phyloP scores from a whole-genome alignment of 2,888 invertebrate genomes.

The Andrena minutula region DNA sequence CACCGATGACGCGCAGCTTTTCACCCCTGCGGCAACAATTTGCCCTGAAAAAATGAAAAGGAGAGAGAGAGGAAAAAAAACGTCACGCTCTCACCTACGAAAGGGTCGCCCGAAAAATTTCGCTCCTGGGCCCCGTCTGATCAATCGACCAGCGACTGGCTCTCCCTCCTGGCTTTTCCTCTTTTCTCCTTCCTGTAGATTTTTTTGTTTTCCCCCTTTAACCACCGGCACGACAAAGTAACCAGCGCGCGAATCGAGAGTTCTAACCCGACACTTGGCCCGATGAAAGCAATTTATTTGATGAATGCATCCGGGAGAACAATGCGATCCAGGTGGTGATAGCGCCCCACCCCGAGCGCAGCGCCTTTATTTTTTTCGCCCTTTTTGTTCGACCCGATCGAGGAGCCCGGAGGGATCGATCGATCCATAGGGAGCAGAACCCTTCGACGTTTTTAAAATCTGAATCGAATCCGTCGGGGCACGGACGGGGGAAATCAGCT shows the following conservation, averaged over 20 bases:
- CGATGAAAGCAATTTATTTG: constrained; percentile 66
- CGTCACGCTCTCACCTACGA: constrained; percentile 14
- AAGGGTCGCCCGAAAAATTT: constrained; percentile 43
- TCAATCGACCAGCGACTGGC: constrained; percentile 33
- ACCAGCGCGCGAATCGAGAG: constrained; percentile 48
- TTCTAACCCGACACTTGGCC: constrained; percentile 57
- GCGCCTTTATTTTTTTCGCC: constrained; percentile 38
- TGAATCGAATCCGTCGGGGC: constrained; percentile 14
- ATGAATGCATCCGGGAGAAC: constrained; percentile 63
- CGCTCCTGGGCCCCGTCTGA: constrained; percentile 12
- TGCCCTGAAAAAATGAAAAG: constrained; percentile 8
- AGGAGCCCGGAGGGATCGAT: constrained; percentile 24
- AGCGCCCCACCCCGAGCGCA: constrained; percentile 46
- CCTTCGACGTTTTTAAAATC: constrained; percentile 41
- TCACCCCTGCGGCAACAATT: constrained; percentile 52
- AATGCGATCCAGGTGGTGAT: constrained; percentile 69
- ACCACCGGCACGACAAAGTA: constrained; percentile 32
- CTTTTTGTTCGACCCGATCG: constrained; percentile 44
- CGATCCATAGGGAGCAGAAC: constrained; percentile 45
- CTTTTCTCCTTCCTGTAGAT: too few relatives aligned
- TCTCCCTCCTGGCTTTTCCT: too few relatives aligned
- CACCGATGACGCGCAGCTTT: constrained; percentile 63
- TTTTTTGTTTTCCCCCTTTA: background rate
- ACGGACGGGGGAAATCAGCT: background rate
- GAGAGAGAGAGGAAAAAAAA: background rate